phyloP scores from a whole-genome alignment of 1,140 invertebrate genomes.

The Pantala flavescens region DNA sequence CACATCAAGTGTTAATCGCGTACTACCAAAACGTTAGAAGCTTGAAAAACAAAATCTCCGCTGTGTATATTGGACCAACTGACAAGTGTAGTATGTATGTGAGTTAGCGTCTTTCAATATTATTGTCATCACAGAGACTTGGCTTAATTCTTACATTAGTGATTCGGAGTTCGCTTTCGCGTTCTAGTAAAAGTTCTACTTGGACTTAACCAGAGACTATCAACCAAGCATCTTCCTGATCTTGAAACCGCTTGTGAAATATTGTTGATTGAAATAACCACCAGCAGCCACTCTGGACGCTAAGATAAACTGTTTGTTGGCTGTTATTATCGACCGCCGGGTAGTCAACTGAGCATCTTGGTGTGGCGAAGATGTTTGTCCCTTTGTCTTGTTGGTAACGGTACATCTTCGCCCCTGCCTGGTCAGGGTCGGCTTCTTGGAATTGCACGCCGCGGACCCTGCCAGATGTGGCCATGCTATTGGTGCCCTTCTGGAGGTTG shows the following conservation, averaged over 20 bases:
- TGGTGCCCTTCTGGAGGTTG: too few relatives aligned
- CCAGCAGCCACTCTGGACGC: neutral
- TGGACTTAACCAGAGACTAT: neutral
- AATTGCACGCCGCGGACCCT: too few relatives aligned
- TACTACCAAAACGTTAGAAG: neutral
- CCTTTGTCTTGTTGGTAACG: too few relatives aligned
- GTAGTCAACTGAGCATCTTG: neutral
- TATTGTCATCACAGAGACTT: neutral
- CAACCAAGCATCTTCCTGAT: neutral
- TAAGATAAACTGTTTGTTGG: neutral
- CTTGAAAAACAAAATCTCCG: neutral
- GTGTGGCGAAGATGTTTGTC: too few relatives aligned
- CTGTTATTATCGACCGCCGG: neutral
- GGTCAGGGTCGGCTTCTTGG: too few relatives aligned
- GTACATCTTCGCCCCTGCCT: too few relatives aligned
- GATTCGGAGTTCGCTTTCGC: neutral
- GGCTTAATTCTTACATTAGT: neutral
- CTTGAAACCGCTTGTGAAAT: neutral
- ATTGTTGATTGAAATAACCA: neutral
- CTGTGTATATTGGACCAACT: neutral
- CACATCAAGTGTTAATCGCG: neutral
- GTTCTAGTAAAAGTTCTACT: neutral
- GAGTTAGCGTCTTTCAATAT: neutral
- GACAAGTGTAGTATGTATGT: too few relatives aligned
- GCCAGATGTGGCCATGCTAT: too few relatives aligned